Conservation (phyloP, 2,888 invertebrate species). For the Serripes groenlandicus region DNA sequence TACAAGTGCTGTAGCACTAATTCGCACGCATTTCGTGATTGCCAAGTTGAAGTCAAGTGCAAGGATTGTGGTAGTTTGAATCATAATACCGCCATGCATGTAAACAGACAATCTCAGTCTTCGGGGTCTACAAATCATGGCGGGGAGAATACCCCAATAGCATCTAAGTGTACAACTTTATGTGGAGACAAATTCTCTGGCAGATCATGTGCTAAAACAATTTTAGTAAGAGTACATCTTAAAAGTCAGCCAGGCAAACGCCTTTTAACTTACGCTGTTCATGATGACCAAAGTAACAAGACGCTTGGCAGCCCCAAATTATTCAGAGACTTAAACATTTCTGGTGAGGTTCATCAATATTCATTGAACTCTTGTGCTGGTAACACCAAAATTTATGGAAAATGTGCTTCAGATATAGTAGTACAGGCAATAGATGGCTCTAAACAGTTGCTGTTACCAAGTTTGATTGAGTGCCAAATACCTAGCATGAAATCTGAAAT, state of each 20-base stretch:
- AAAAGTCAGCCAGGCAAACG: not conserved
- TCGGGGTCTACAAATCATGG: not conserved
- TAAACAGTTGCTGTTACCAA: constrained; percentile 17
- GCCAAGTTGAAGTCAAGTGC: not conserved
- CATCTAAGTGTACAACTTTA: constrained; percentile 23
- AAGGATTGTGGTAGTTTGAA: not conserved
- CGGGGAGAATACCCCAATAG: constrained; percentile 4
- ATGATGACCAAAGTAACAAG: constrained; percentile 44
- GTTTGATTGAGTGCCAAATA: constrained; percentile 38
- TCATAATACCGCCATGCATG: constrained; percentile 1
- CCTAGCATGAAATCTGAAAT: constrained; percentile 35
- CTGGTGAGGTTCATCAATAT: not conserved
- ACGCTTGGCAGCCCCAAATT: constrained; percentile 26
- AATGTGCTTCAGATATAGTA: constrained; percentile 27
- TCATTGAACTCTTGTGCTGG: constrained; percentile 37
- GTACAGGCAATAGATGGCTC: constrained; percentile 32
- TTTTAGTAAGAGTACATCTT: not conserved
- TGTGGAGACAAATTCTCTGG: constrained; percentile 4
- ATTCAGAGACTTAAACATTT: constrained; percentile 22
- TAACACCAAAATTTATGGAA: not conserved
- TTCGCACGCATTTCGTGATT: not conserved
- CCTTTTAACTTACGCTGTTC: constrained; percentile 14
- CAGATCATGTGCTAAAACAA: constrained; percentile 32
- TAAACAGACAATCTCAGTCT: not conserved
- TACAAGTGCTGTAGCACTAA: not conserved